A percentile compares a stretch with the other conserved stretches of the same genome.
These are phyloP conservation scores for Apolygus lucorum DNA, from an alignment of 1,140 invertebrate species.

Conservation along the genomic window DNA sequence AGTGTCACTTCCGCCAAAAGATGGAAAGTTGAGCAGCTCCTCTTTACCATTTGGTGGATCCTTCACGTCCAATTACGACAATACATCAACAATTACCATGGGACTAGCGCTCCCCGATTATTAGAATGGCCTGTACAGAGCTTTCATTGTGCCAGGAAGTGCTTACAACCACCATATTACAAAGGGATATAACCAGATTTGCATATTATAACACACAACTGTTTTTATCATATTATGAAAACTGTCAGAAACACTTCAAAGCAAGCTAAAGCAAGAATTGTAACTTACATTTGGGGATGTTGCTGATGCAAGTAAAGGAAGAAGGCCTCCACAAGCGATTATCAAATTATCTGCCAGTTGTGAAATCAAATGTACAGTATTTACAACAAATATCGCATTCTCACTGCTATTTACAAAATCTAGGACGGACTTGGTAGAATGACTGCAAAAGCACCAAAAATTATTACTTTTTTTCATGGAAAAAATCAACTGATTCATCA, in stretches of 20 bases:
- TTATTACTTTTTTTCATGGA: not conserved
- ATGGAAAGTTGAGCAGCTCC: no score
- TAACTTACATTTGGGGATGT: conserved; percentile 89
- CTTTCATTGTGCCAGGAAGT: no score
- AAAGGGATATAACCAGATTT: no score
- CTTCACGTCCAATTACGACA: no score
- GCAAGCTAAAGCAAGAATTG: not conserved
- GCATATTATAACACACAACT: conserved; percentile 5
- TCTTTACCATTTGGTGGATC: no score
- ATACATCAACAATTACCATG: no score
- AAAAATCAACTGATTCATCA: conserved; percentile 21
- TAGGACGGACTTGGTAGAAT: conserved; percentile 91
- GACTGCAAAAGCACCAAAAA: conserved; percentile 50
- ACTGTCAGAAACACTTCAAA: no score
- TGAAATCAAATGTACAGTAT: conserved; percentile 97
- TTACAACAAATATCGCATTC: conserved; percentile 98
- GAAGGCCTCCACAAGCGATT: conserved; percentile 93
- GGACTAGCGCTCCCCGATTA: no score
- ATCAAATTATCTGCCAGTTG: conserved; percentile 98
- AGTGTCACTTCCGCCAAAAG: no score
- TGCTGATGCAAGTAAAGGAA: conserved; percentile 92
- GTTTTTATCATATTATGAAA: no score
- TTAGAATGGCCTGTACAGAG: no score
- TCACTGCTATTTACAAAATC: conserved; percentile 97
- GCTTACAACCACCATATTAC: no score